phyloP scores from a whole-genome alignment of 2,113 vertebrate species.

The Indicator indicator region DNA sequence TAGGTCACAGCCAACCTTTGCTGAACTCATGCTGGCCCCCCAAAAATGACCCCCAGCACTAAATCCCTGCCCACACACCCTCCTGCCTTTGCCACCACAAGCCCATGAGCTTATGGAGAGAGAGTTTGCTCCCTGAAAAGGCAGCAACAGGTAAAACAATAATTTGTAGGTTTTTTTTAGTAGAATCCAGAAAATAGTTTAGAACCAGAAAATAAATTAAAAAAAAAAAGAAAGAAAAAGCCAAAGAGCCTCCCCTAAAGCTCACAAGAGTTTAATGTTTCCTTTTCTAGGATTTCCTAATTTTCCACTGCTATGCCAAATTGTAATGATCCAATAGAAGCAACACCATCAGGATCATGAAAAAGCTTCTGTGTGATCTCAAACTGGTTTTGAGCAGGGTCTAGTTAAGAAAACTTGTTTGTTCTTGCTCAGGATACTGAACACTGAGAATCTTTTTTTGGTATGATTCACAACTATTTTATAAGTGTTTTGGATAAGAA shows the following conservation, averaged over 20 bases:
- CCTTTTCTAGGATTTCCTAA: not conserved
- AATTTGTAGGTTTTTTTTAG: not conserved
- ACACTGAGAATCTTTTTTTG: not conserved
- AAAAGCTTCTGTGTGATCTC: not conserved
- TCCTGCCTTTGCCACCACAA: not conserved
- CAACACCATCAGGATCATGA: not conserved
- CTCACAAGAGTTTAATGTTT: not conserved
- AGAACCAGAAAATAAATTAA: not conserved
- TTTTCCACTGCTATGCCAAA: not conserved
- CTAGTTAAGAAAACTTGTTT: not conserved
- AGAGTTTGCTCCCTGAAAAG: not conserved
- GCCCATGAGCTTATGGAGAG: not conserved
- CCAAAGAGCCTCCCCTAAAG: not conserved
- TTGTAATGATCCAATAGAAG: not conserved
- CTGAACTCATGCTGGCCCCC: not conserved
- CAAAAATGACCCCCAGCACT: not conserved
- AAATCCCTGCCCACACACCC: not conserved
- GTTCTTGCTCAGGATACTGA: not conserved
- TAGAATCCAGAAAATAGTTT: not conserved
- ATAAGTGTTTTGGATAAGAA: not conserved
- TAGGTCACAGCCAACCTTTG: conserved; percentile 31
- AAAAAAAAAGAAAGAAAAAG: not conserved
- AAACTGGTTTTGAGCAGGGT: not conserved
- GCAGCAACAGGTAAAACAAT: not conserved
- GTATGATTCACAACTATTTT: not conserved